Evolutionary conservation across 1,140 invertebrate species (phyloP).

Genomic region (Halyomorpha halys): DNA sequence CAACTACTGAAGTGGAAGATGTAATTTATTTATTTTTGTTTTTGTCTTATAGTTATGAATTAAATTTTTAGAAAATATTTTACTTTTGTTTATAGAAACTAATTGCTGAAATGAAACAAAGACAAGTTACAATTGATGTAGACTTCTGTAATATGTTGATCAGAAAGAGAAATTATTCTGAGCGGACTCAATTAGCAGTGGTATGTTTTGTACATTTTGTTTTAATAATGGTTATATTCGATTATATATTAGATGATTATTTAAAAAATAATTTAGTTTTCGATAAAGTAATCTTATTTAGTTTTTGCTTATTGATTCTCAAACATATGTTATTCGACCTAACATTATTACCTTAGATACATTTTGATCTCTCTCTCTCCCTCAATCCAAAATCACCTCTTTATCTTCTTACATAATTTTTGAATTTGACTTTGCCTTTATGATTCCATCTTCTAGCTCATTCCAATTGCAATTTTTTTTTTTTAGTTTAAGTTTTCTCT

Average conservation of each 20-base stretch:
- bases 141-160: conserved; percentile 81
- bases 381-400: no score
- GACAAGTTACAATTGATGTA: conserved; percentile 55
- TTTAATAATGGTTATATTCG: not conserved
- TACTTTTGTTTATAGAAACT: conserved; percentile 38
- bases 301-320: no score
- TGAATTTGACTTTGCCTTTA: no score
- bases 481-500: no score
- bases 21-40: conserved; percentile 24
- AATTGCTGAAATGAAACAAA: conserved; percentile 45
- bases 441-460: no score
- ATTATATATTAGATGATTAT: not conserved
- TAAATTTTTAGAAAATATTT: not conserved
- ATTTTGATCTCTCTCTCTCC: no score
- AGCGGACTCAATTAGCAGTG: conserved; percentile 52
- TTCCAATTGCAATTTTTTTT: no score
- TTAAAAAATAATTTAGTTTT: no score
- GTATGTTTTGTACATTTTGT: conserved; percentile 39
- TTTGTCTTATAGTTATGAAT: not conserved
- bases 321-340: no score
- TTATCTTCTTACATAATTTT: no score
- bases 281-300: no score
- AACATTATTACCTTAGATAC: no score
- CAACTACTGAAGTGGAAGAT: conserved; percentile 52
- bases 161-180: conserved; percentile 56